These are phyloP conservation scores for Argyra leucocephala DNA, from an alignment of 2,888 invertebrate genomes.

Conservation along the genomic window DNA sequence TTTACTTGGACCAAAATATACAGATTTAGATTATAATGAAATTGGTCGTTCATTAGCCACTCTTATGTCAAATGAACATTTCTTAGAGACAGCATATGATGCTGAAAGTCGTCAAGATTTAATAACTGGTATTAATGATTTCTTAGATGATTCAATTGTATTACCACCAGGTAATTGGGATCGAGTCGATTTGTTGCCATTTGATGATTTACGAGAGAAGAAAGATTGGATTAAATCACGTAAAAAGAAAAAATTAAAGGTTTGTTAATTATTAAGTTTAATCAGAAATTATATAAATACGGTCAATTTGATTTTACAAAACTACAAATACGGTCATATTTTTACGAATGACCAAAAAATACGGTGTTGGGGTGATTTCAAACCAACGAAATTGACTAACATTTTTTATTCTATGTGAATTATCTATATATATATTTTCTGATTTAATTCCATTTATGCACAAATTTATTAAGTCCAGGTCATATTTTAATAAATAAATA, in stretches of 20 bases:
- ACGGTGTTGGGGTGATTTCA: too few relatives aligned
- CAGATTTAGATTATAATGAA: constrained; percentile 82
- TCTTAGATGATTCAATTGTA: constrained; percentile 84
- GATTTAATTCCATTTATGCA: too few relatives aligned
- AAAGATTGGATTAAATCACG: constrained; percentile 63
- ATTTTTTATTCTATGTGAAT: too few relatives aligned
- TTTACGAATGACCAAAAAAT: constrained; percentile 33
- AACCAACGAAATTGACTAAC: too few relatives aligned
- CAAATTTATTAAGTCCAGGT: too few relatives aligned
- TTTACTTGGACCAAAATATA: constrained; percentile 67
- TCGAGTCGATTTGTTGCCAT: constrained; percentile 70
- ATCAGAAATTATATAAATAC: not conserved
- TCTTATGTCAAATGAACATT: constrained; percentile 77
- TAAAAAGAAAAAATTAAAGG: constrained; percentile 55
- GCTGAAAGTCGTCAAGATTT: constrained; percentile 72
- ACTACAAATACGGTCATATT: not conserved
- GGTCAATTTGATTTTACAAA: too few relatives aligned
- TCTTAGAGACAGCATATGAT: constrained; percentile 75
- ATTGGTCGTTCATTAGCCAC: constrained; percentile 85
- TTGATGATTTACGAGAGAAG: constrained; percentile 73
- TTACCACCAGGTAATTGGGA: constrained; percentile 91
- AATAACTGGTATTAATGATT: constrained; percentile 80
- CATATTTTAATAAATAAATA: too few relatives aligned
- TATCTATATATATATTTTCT: too few relatives aligned
- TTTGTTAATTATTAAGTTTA: constrained; percentile 8